phyloP scores from a whole-genome alignment of 2,113 vertebrate genomes.

The Channa maculata region DNA sequence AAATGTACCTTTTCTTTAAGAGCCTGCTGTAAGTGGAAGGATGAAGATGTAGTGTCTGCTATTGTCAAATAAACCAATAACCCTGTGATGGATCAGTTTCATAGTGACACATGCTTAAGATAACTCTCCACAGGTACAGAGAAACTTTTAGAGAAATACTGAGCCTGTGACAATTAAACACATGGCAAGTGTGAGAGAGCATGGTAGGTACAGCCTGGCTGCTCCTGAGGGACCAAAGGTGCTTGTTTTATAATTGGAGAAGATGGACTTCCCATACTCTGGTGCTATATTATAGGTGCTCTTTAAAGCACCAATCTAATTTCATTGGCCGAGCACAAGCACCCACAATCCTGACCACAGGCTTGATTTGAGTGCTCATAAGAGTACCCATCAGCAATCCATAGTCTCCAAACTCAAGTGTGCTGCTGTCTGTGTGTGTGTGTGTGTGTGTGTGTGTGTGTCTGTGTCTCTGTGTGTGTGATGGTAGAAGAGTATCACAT shows the following conservation, averaged over 20 bases:
- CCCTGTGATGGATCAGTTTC: not conserved
- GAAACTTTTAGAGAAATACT: not conserved
- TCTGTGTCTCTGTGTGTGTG: conserved; percentile 4
- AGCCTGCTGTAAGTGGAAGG: no score
- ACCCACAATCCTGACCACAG: conserved; percentile 82
- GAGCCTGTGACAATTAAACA: conserved; percentile 33
- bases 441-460: conserved; percentile 29
- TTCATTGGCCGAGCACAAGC: conserved; percentile 75
- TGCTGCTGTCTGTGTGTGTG: conserved; percentile 34
- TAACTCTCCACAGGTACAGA: not conserved
- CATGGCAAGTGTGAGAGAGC: conserved; percentile 16
- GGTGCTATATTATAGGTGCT: conserved; percentile 64
- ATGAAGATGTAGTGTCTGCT: no score
- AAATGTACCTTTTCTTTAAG: no score
- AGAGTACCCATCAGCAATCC: conserved; percentile 75
- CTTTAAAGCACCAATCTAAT: conserved; percentile 78
- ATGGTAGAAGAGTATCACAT: conserved; percentile 74
- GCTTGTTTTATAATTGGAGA: conserved; percentile 66
- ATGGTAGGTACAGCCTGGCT: conserved; percentile 18
- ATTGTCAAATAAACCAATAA: no score
- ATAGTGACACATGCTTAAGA: not conserved
- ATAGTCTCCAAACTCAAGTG: conserved; percentile 67
- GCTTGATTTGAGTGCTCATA: conserved; percentile 83
- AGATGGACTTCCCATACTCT: conserved; percentile 74
- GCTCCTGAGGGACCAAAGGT: conserved; percentile 43